Evolutionary conservation across 2,888 invertebrate genomes (phyloP), one percentile per base, ranked within the genome.

Genomic region (Globia sparganii): DNA sequence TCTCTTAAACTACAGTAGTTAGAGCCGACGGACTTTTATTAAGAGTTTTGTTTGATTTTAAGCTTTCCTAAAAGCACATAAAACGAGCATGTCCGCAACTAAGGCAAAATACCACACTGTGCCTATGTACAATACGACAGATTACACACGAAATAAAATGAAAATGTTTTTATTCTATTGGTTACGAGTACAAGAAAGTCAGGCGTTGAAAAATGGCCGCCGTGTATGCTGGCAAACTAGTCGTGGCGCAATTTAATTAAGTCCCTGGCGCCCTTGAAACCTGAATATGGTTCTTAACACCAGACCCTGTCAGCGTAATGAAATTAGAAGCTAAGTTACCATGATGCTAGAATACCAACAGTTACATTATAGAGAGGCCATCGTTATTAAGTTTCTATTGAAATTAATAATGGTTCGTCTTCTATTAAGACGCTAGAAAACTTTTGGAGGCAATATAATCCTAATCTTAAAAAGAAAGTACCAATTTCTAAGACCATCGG

Each of bases 251-350:
- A 31, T 68, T 84, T 87, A 86, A 86, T 86, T 86, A 86, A 86
- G 76, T 78, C 74, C 72, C 84, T 62, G 43, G 65, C 66, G 74
- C 37, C 85, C 88, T 86, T 84, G 87, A 78, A 86, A 86, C 79
- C 76, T 84, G 77, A 87, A 82, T 80, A 81, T 71, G 65, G 64
- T 74, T 58, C 31, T 64, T 61, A 69, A 66, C 72, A 69, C 68
- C 66, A 77, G 70, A 84, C 61, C 61, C 74, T 73, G 76, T 77
- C 77, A 75, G 28, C 61, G 64, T 61, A 77, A 76, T 56, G 37
- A 72, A 80, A 86, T 77, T 75, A 78, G 74, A 72, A 69, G 64
- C 61, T 75, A 70, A 72, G 58, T 67, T 66, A 69, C 13, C 43
- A 46, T 71, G 64, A 43, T 61, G 65, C 64, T n/a, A 61, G 46